phyloP scores from a whole-genome alignment of 2,113 vertebrate genomes.

The Salminus brasiliensis region DNA sequence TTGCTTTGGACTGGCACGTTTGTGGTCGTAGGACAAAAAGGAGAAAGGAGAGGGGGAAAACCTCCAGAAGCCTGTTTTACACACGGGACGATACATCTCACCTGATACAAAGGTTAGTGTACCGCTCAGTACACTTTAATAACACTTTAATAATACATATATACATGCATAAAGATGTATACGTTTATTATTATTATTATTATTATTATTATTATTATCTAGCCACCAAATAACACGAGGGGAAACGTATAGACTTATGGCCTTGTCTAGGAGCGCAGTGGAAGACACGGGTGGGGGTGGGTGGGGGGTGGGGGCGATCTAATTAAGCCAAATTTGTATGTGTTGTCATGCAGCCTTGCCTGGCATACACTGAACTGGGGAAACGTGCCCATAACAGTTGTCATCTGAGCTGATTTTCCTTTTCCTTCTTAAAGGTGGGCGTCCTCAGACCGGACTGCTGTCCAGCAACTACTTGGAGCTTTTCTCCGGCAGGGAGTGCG shows the following conservation, averaged over 20 bases:
- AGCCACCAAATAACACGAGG: too few species aligned
- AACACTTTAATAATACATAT: too few species aligned
- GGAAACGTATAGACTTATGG: too few species aligned
- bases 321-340: too few species aligned
- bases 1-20: constrained; percentile 65
- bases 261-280: too few species aligned
- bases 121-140: background rate
- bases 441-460: background rate
- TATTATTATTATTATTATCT: too few species aligned
- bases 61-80: background rate
- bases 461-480: background rate
- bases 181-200: too few species aligned
- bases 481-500: constrained; percentile 33
- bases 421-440: background rate
- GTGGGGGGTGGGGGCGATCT: too few species aligned
- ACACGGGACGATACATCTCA: background rate
- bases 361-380: too few species aligned
- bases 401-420: background rate
- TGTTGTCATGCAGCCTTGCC: too few species aligned
- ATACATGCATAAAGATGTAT: too few species aligned
- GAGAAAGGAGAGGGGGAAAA: background rate
- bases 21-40: constrained; percentile 35
- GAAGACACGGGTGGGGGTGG: too few species aligned
- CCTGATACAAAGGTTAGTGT: constrained; percentile 45
- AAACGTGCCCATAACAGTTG: background rate